These are phyloP conservation scores for Stegostoma tigrinum DNA, from an alignment of 2,113 vertebrate species.

Conservation along the genomic window DNA sequence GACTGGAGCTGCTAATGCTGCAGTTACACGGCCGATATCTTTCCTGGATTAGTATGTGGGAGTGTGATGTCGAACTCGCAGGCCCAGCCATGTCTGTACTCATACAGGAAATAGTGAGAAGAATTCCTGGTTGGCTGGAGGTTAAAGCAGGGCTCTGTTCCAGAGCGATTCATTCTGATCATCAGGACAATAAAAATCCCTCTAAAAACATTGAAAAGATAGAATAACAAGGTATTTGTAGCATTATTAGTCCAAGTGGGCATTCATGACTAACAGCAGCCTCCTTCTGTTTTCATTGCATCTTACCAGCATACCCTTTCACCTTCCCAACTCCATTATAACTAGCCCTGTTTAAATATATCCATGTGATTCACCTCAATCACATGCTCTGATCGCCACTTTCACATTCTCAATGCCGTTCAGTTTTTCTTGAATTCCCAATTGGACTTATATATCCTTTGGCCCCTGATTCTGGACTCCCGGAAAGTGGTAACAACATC, in stretches of 20 bases:
- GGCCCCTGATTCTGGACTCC: too few species aligned
- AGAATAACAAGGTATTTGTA: not conserved
- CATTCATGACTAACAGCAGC: not conserved
- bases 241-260: not conserved
- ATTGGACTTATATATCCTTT: too few species aligned
- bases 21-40: not conserved
- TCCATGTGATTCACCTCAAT: not conserved
- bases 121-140: not conserved
- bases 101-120: not conserved
- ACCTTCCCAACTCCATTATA: not conserved
- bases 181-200: not conserved
- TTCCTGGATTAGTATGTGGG: not conserved
- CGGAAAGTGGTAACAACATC: too few species aligned
- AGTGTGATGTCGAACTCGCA: not conserved
- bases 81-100: not conserved
- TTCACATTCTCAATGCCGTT: too few species aligned
- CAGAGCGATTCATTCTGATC: not conserved
- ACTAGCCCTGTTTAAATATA: not conserved
- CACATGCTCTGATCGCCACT: too few species aligned
- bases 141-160: not conserved
- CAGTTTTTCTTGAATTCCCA: too few species aligned
- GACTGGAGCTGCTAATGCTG: constrained; percentile 18
- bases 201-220: not conserved
- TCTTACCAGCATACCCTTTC: not conserved
- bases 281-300: not conserved